Base-by-base conservation (phyloP, 2,888 invertebrate genomes). In the Cheiracanthium punctorium region DNA sequence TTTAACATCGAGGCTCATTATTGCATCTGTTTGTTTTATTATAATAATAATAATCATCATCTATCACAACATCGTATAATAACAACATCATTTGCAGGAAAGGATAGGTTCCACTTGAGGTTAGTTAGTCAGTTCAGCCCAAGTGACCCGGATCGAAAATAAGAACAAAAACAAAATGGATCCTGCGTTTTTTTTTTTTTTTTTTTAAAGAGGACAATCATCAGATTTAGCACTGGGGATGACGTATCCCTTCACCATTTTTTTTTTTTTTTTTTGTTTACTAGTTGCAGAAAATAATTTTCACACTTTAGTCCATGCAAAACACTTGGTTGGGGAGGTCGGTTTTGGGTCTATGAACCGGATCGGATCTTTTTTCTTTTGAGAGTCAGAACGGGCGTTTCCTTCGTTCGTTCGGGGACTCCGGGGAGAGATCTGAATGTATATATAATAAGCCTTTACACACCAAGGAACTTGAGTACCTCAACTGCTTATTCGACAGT, bases 391-490 rank as follows among this genome's bases (percentile, higher is more conserved):
- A 4, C 37, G 10, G 37, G 37, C 10, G 10, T 37, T 37, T 37
- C 10, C 37, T 10, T 4, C 10, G 4, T 37, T 10, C 10, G 37
- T 37, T 37, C 10, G 10, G 10, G 10, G 4, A 37, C 37, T n/a
- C n/a, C n/a, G n/a, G 17, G 4, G 58, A 58, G 2, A 58, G 14
- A 5, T 58, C 58, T 58, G 48, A 7, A 37, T 37, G n/a, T n/a
- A n/a, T n/a, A n/a, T n/a, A n/a, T n/a, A n/a, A n/a, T n/a, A n/a
- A 37, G 10, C 37, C 37, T 58, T 58, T 58, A 24, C 58, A 29
- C 58, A n/a, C n/a, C n/a, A 41, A 75, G 75, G 82, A 82, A 75
- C 71, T 82, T 41, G n/a, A 70, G 41, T 82, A 81, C 81, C 75
- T 82, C 17, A 82, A 70, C 41, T 29, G 52, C 24, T 17, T n/a